These are phyloP conservation scores for Ariopsis seemanni DNA, from an alignment of 2,113 vertebrate genomes.

Conservation along the genomic window DNA sequence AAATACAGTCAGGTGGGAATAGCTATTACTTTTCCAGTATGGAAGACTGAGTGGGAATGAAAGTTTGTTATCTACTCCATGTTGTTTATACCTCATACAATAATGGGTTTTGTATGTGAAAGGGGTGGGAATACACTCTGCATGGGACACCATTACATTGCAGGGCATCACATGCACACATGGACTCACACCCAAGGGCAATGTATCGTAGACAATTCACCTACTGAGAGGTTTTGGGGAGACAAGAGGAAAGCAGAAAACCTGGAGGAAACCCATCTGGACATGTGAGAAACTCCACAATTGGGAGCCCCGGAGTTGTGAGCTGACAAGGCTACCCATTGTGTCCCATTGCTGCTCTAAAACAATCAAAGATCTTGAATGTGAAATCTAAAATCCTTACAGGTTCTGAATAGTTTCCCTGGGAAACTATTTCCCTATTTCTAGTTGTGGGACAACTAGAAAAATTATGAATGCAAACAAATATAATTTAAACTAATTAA, in stretches of 20 bases:
- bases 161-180: background rate
- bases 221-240: background rate
- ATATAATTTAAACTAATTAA: background rate
- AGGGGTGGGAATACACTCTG: background rate
- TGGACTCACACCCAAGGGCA: background rate
- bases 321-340: background rate
- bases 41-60: too few relatives aligned
- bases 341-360: background rate
- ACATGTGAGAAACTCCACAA: background rate
- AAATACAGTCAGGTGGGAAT: too few relatives aligned
- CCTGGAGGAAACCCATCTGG: background rate
- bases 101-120: too few relatives aligned
- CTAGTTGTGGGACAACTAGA: background rate
- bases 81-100: background rate
- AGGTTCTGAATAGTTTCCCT: background rate
- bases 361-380: background rate
- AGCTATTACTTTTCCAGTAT: too few relatives aligned
- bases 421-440: too few relatives aligned
- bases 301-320: background rate
- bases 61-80: too few relatives aligned
- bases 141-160: background rate
- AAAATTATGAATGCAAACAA: background rate
- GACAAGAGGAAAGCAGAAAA: background rate
- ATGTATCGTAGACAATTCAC: background rate
- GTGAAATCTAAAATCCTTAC: background rate